phyloP scores from a whole-genome alignment of 2,888 invertebrate genomes.

The Dysmachus trigonus region DNA sequence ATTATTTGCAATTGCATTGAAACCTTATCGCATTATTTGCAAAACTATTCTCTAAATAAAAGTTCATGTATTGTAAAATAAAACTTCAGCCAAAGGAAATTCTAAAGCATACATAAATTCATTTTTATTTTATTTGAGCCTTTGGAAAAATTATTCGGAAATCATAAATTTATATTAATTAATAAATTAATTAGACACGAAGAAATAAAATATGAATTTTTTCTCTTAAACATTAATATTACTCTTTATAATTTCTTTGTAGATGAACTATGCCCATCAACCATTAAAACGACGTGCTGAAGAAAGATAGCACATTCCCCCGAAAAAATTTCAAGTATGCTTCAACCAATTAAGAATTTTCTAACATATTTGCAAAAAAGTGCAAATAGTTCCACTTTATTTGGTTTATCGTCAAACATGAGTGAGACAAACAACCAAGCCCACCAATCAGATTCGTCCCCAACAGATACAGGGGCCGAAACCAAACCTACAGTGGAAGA shows the following conservation, averaged over 20 bases:
- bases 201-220: no score
- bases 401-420: slow-evolving; percentile 55
- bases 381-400: slow-evolving; percentile 60
- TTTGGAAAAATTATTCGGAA: no score
- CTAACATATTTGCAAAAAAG: slow-evolving; percentile 64
- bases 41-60: no score
- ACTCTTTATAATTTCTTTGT: neutral
- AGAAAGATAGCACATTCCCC: neutral
- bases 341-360: slow-evolving; percentile 62
- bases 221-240: neutral
- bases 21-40: no score
- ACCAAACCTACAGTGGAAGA: neutral
- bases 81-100: no score
- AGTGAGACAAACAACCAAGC: neutral
- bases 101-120: no score
- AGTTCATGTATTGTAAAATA: no score
- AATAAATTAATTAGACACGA: no score
- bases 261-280: neutral
- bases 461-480: neutral
- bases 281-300: neutral
- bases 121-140: no score
- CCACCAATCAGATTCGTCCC: neutral
- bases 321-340: slow-evolving; percentile 53
- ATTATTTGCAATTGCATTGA: no score
- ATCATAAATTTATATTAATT: no score